Conservation (phyloP, 2,113 vertebrate species). For the Bufo bufo region DNA sequence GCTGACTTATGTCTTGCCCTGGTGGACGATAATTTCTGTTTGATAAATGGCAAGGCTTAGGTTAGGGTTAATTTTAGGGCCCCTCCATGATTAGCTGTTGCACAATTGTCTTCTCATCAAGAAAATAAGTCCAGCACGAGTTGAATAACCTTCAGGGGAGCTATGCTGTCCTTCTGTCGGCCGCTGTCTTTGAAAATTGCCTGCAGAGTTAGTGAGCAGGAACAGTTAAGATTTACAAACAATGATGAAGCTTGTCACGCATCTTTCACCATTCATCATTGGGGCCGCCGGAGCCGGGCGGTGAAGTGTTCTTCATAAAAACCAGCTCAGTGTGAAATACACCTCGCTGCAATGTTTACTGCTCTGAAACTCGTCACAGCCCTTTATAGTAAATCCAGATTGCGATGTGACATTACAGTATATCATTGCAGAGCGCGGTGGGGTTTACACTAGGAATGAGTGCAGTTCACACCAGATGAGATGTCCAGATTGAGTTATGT, state of each 20-base stretch:
- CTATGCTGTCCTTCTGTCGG: constrained; percentile 91
- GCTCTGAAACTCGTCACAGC: constrained; percentile 96
- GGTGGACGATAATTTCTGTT: not conserved
- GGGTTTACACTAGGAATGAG: constrained; percentile 84
- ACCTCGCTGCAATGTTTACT: constrained; percentile 98
- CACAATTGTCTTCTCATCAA: constrained; percentile 3
- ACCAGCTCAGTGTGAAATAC: constrained; percentile 99
- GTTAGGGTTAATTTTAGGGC: constrained; percentile 16
- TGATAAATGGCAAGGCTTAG: not conserved
- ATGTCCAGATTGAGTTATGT: constrained; percentile 95
- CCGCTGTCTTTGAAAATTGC: constrained; percentile 99
- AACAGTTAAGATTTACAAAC: constrained; percentile 99
- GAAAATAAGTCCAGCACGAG: constrained; percentile 86
- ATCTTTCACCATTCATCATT: constrained; percentile 99
- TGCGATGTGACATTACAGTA: constrained; percentile 97
- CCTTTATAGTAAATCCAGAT: constrained; percentile 95
- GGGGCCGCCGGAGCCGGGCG: constrained; percentile 87
- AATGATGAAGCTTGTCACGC: constrained; percentile 99
- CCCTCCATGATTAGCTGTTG: constrained; percentile 19
- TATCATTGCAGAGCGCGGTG: constrained; percentile 86
- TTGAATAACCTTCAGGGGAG: constrained; percentile 99
- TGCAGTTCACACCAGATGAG: constrained; percentile 91
- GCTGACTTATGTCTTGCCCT: not conserved
- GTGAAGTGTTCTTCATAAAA: constrained; percentile 99
- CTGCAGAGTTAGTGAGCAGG: constrained; percentile 99